Conservation (phyloP, 2,888 invertebrate species). For the Caenorhabditis zanzibari region DNA sequence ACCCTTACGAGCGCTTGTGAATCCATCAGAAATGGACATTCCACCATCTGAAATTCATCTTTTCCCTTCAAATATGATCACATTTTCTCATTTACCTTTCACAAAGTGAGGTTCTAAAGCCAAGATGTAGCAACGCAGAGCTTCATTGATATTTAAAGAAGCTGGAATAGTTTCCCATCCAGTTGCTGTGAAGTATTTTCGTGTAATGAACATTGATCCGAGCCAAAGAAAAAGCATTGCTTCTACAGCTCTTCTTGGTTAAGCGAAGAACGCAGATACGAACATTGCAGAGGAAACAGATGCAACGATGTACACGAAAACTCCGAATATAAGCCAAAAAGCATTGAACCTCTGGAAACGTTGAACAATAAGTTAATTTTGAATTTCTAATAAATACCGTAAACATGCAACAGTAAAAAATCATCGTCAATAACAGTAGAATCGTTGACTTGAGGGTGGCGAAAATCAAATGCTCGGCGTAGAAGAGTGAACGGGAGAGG, state of each 20-base stretch:
- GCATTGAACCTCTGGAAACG: conserved; percentile 33
- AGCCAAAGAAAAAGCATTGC: conserved; percentile 16
- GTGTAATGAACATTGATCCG: background rate
- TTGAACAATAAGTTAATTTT: background rate
- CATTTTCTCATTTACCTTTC: background rate
- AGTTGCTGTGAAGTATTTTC: background rate
- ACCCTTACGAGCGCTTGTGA: conserved; percentile 6
- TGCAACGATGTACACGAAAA: conserved; percentile 33
- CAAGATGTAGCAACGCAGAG: conserved; percentile 10
- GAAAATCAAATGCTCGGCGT: conserved; percentile 29
- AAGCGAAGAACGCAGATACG: conserved; percentile 31
- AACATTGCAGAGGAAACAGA: conserved; percentile 34
- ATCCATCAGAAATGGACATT: conserved; percentile 41
- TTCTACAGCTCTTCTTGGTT: conserved; percentile 42
- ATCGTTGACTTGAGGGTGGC: conserved; percentile 17
- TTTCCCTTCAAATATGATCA: background rate
- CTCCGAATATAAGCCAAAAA: conserved; percentile 41
- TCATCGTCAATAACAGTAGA: background rate
- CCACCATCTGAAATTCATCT: conserved; percentile 11
- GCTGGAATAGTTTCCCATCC: conserved; percentile 27
- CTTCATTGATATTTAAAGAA: conserved; percentile 34
- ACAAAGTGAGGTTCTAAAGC: conserved; percentile 43
- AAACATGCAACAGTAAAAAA: conserved; percentile 7
- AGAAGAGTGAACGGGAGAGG: conserved; percentile 20
- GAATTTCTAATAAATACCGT: background rate